Evolutionary conservation across 2,888 invertebrate genomes (phyloP).

Genomic region (Sycophila texana): DNA sequence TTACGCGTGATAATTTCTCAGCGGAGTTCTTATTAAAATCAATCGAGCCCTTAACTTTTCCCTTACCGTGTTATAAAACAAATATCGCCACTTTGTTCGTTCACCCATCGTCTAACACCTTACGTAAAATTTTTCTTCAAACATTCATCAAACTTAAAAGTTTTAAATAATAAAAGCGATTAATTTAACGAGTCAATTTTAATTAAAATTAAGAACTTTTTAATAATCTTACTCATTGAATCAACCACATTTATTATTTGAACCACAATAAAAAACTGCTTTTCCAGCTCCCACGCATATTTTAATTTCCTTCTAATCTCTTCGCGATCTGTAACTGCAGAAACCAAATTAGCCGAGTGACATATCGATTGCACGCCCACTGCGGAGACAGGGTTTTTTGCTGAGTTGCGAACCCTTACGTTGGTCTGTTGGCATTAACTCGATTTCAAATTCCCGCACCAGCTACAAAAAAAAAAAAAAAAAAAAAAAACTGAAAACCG

Average conservation of each 20-base stretch:
- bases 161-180: too few relatives aligned
- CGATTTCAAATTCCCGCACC: background rate
- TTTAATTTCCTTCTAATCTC: background rate
- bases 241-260: too few relatives aligned
- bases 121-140: background rate
- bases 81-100: background rate
- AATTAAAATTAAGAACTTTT: background rate
- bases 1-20: background rate
- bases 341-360: background rate
- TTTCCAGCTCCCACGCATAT: background rate
- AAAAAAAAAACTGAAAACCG: background rate
- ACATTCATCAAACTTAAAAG: too few relatives aligned
- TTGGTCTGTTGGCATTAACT: background rate
- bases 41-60: background rate
- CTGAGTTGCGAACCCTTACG: background rate
- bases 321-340: background rate
- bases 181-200: background rate
- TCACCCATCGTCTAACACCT: background rate
- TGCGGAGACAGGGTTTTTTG: background rate
- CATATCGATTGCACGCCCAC: background rate
- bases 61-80: background rate
- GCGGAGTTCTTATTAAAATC: background rate
- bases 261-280: too few relatives aligned
- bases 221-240: too few relatives aligned
- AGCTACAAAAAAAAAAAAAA: too few relatives aligned